Base-by-base conservation (phyloP, 2,113 vertebrate genomes). In the Larimichthys polyactis region DNA sequence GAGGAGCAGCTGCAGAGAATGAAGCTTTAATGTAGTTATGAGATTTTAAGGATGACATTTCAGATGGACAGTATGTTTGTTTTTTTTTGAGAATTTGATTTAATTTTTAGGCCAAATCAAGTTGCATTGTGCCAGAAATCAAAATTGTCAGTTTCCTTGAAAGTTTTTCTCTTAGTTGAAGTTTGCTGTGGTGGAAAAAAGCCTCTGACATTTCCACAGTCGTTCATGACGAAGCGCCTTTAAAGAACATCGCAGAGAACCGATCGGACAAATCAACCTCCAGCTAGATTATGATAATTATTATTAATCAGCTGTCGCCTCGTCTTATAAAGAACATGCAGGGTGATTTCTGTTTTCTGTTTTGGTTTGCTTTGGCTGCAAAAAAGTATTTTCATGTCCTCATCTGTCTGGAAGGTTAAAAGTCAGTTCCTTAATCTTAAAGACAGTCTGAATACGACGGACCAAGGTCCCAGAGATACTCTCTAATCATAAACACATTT, bases 181-280 rank as follows among this genome's bases (percentile, higher is more conserved):
- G 40, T 44, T 32, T 19, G 27, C 16, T 3, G 57, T 19, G 22
- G 17, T 68, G 46, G 20, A 46, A 40, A 40, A 62, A 52, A 15
- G 29, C 1, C 11, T 17, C 52, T 68, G 12, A 22, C 17, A 32
- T 29, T 48, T n/a, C 64, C 24, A 46, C 43, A 36, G 54, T 36
- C 40, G 48, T 65, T 54, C 48, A 63, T 78, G 52, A 70, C n/a
- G 17, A 19, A 36, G 24, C 12, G 16, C 11, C 40, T 46, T 72
- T 22, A 43, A n/a, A 70, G n/a, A 22, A 17, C 58, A 43, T 81
- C 16, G n/a, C 16, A 67, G 44, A 32, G 24, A 68, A 76, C 20
- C 3, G 22, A 48, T 59, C 15, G 2, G 48, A 79, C 46, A 6
- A 27, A 57, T 11, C 2, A 57, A 43, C 24, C 43, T 20, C 43